Percentiles rank a stretch among this genome's conserved stretches.
Conservation (phyloP, 2,797 vertebrate genomes). For the Decapterus maruadsi region DNA sequence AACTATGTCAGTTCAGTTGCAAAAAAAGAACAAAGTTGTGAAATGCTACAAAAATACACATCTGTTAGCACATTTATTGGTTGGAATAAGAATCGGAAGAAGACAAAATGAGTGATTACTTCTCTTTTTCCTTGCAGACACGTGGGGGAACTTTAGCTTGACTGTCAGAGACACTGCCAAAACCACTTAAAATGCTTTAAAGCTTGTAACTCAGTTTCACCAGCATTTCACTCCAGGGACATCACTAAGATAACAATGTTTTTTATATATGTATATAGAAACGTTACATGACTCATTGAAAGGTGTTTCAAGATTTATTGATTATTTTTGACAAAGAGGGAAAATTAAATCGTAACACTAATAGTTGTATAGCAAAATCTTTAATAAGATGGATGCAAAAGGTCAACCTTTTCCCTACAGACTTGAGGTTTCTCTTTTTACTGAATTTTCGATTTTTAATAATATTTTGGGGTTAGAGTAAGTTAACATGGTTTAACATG, state of each 20-base stretch:
- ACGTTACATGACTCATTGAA: conserved; percentile 19
- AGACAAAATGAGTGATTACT: conserved; percentile 16
- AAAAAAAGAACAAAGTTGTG: neutral
- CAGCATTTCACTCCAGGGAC: conserved; percentile 52
- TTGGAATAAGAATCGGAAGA: neutral
- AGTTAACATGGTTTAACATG: conserved; percentile 56
- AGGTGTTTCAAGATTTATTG: conserved; percentile 8
- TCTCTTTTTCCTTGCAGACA: conserved; percentile 88
- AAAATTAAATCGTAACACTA: conserved; percentile 28
- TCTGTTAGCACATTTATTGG: neutral
- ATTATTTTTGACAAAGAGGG: neutral
- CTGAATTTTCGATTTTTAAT: conserved; percentile 4
- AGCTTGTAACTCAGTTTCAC: conserved; percentile 55
- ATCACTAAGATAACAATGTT: conserved; percentile 16
- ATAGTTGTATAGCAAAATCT: neutral
- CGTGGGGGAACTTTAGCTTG: conserved; percentile 88
- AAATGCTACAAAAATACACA: neutral
- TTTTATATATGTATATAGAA: conserved; percentile 16
- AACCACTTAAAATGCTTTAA: conserved; percentile 81
- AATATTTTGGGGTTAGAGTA: neutral
- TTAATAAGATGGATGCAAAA: conserved; percentile 2
- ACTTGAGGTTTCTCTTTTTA: conserved; percentile 13
- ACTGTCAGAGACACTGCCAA: conserved; percentile 77
- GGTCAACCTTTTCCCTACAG: neutral
- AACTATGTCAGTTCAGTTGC: neutral